Percentiles rank a stretch among this genome's conserved stretches.
phyloP scores from a whole-genome alignment of 2,888 invertebrate species.

The Athetis lepigone region DNA sequence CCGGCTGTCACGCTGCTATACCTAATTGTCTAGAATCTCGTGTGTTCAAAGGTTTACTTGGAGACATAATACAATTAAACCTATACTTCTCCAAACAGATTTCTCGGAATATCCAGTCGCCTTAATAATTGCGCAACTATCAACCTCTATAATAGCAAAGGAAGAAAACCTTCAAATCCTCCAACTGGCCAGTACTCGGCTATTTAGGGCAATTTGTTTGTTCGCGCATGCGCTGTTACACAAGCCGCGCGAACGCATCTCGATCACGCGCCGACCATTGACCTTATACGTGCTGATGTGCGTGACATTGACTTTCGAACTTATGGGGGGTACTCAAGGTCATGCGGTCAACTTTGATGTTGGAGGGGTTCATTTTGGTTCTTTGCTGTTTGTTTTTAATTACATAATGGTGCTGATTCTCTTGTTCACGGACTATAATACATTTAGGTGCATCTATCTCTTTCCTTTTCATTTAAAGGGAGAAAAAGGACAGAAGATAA shows the following conservation, averaged over 20 bases:
- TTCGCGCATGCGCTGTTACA: slow-evolving; percentile 67
- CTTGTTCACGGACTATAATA: too few species aligned
- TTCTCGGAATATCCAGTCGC: neutral
- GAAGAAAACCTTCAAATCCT: slow-evolving; percentile 55
- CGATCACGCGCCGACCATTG: slow-evolving; percentile 69
- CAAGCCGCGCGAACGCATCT: slow-evolving; percentile 60
- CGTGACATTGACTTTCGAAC: slow-evolving; percentile 70
- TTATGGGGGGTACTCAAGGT: slow-evolving; percentile 59
- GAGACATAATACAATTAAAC: too few species aligned
- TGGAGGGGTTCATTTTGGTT: neutral
- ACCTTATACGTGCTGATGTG: slow-evolving; percentile 69
- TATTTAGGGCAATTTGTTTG: slow-evolving; percentile 66
- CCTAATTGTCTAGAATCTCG: too few species aligned
- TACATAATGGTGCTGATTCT: too few species aligned
- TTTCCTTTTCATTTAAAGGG: too few species aligned
- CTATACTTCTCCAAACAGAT: too few species aligned
- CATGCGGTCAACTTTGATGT: slow-evolving; percentile 12
- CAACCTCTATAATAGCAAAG: slow-evolving; percentile 23
- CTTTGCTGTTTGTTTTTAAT: neutral
- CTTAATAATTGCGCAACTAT: slow-evolving; percentile 34
- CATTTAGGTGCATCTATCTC: too few species aligned
- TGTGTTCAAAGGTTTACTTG: too few species aligned
- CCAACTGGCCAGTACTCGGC: slow-evolving; percentile 32
- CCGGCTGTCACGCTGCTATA: too few species aligned
- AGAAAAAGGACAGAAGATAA: too few species aligned